These are phyloP conservation scores for Xiphorhynchus elegans DNA, from an alignment of 2,113 vertebrate species.

Conservation along the genomic window DNA sequence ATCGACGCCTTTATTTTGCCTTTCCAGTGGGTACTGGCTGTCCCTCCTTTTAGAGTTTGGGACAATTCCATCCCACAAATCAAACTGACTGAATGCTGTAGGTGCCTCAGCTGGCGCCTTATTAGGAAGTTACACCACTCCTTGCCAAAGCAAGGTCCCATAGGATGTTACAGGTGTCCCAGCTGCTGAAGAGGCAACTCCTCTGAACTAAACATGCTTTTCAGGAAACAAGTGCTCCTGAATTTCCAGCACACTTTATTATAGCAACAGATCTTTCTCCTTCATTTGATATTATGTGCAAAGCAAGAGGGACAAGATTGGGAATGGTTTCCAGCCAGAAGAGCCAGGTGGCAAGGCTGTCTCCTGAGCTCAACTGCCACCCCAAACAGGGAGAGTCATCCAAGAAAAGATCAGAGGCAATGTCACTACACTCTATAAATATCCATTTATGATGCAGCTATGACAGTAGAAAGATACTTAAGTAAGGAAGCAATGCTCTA, in stretches of 20 bases:
- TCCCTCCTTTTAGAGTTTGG: neutral
- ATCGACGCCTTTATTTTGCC: neutral
- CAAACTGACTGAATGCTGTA: neutral
- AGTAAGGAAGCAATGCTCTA: neutral
- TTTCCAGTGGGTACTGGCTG: neutral
- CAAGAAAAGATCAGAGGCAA: constrained; percentile 37
- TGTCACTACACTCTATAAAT: constrained; percentile 43
- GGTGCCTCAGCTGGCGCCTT: neutral
- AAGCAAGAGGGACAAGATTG: neutral
- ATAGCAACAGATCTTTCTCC: constrained; percentile 19
- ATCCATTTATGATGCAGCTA: neutral
- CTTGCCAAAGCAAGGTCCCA: neutral
- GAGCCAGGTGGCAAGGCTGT: constrained; percentile 24
- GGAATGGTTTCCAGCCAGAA: constrained; percentile 1
- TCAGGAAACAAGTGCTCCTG: constrained; percentile 1
- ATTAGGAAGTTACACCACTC: neutral
- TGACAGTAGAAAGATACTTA: neutral
- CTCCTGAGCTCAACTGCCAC: constrained; percentile 14
- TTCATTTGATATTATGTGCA: constrained; percentile 3
- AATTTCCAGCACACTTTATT: neutral
- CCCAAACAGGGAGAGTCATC: neutral
- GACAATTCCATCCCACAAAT: neutral
- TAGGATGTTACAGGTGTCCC: neutral
- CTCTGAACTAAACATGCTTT: neutral
- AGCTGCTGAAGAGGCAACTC: neutral